Evolutionary conservation across 2,113 vertebrate genomes (phyloP), one percentile per base, ranked within the genome.

Genomic region (Callaeas wilsoni): DNA sequence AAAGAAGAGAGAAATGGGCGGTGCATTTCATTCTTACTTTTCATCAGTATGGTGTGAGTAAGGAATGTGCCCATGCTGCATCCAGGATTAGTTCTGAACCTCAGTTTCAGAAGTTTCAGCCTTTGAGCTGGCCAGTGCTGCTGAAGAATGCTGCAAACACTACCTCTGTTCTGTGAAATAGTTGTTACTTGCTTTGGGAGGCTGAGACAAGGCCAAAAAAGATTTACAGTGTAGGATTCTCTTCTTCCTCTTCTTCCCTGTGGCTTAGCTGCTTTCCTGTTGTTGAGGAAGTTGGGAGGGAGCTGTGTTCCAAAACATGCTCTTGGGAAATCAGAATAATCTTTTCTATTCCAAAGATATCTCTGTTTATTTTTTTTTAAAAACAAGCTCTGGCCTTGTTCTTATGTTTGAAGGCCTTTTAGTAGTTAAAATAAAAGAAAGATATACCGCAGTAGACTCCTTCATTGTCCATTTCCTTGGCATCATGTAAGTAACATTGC

Each of bases 211-310:
- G 39, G 35, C 47, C n/a, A 29, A 35, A 65, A 77, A 55, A 53
- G 10, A 42, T 84, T 84, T 78, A 20, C 29, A 42, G 33, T 49
- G 5, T 26, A 30, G 23, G 13, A 80, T 91, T n/a, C 16, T 83
- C 49, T 93, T 88, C 42, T 84, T 42, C 22, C 2, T 69, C 65
- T 56, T 39, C 50, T 64, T 91, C 59, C 25, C 7, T 47, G 35
- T 84, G 63, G 20, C 33, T 86, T 81, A 87, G 47, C 44, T 78
- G 16, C 60, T 91, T 96, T 95, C 73, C 79, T 93, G 71, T 94
- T 95, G 33, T 39, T 60, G 83, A 91, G 77, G 85, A 89, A 90
- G 63, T 35, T 63, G 41, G 12, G 44, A 83, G 50, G 22, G n/a
- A 69, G 35, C 65, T 68, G n/a, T 60, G 37, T 87, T 79, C 23